Percentiles rank a stretch among this genome's conserved stretches.
These are phyloP conservation scores for Allolobophora icterica DNA, from an alignment of 2,888 invertebrate genomes.

Conservation along the genomic window DNA sequence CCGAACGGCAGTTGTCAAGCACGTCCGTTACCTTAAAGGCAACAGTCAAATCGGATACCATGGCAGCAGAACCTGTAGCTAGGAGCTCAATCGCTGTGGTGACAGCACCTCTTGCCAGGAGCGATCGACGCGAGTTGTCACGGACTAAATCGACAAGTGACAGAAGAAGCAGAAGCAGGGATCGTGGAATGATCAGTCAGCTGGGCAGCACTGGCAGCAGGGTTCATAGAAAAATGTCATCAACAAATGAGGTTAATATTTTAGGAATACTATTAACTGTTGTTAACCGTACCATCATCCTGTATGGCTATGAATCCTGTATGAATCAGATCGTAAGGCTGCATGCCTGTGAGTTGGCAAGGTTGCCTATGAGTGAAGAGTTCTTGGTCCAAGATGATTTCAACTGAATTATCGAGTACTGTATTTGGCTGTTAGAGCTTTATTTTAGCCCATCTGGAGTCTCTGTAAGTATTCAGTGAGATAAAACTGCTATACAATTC, in stretches of 20 bases:
- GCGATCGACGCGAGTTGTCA: not conserved
- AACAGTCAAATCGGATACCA: not conserved
- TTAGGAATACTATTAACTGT: not conserved
- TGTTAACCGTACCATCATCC: not conserved
- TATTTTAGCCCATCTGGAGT: not conserved
- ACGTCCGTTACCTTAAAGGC: not conserved
- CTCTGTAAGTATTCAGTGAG: not conserved
- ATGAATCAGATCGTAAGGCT: not conserved
- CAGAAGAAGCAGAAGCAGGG: constrained; percentile 12
- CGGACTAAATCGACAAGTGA: not conserved
- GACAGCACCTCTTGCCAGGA: not conserved
- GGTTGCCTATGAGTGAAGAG: not conserved
- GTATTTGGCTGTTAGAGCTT: not conserved
- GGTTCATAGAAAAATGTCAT: not conserved
- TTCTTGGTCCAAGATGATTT: no score
- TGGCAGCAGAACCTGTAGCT: not conserved
- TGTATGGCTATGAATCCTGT: not conserved
- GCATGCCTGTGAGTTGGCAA: not conserved
- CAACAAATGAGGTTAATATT: not conserved
- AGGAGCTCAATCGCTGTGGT: not conserved
- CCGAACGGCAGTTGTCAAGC: not conserved
- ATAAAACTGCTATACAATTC: not conserved
- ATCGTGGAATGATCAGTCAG: not conserved
- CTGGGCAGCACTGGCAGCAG: not conserved
- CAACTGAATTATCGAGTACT: not conserved